Evolutionary conservation across 1,140 invertebrate species (phyloP).

Genomic region (Cydia splendana): DNA sequence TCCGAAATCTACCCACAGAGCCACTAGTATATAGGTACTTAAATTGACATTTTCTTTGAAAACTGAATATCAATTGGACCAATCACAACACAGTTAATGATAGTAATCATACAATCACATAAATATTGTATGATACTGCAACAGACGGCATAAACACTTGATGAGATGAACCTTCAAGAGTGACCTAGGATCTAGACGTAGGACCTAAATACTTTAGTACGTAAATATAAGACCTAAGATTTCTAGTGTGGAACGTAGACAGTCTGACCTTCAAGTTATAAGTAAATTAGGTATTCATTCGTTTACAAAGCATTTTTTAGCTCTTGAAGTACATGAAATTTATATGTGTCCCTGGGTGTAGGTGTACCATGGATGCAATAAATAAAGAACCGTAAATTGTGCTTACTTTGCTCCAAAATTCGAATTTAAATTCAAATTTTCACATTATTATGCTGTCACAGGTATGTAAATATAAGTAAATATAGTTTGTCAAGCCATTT

Average conservation of each 20-base stretch:
- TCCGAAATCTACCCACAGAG: too few relatives aligned
- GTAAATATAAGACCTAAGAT: not conserved
- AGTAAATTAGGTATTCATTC: too few relatives aligned
- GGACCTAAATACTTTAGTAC: not conserved
- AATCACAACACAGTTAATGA: not conserved
- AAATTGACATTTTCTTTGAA: not conserved
- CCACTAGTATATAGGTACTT: too few relatives aligned
- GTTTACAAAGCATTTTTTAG: not conserved
- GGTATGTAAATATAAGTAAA: too few relatives aligned
- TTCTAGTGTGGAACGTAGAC: not conserved
- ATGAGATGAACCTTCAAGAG: not conserved
- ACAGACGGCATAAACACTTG: not conserved
- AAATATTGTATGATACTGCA: not conserved
- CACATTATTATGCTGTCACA: too few relatives aligned
- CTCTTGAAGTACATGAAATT: not conserved
- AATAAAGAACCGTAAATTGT: too few relatives aligned
- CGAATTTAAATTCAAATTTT: too few relatives aligned
- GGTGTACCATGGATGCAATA: too few relatives aligned
- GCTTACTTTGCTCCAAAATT: too few relatives aligned
- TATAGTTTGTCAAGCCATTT: too few relatives aligned
- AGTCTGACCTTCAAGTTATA: slow-evolving; percentile 3
- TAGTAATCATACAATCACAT: not conserved
- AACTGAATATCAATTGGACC: not conserved
- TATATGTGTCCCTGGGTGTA: too few relatives aligned
- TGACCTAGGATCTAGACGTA: not conserved